phyloP scores from a whole-genome alignment of 2,113 vertebrate species.

The Danio rerio region GRCz12tu NC_133196.1:15373001-15373500 shows the following conservation, averaged over 20 bases:
- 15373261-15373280: background rate
- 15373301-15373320: conserved; percentile 3
- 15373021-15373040: conserved; percentile 3
- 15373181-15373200: background rate
- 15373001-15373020: background rate
- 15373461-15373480: background rate
- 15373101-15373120: conserved; percentile 64
- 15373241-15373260: background rate
- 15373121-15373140: conserved; percentile 68
- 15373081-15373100: conserved; percentile 6
- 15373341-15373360: background rate
- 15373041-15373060: background rate
- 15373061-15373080: background rate
- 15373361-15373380: too few relatives aligned
- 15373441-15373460: background rate
- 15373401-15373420: background rate
- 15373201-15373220: background rate
- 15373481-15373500: background rate
- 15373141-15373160: conserved; percentile 53
- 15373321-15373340: background rate
- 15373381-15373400: background rate
- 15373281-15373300: background rate
- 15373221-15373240: background rate
- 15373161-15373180: conserved; percentile 53
- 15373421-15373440: background rate